Evolutionary conservation across 2,888 invertebrate genomes (phyloP), one percentile per base, ranked within the genome.

Genomic region (Xestia xanthographa): DNA sequence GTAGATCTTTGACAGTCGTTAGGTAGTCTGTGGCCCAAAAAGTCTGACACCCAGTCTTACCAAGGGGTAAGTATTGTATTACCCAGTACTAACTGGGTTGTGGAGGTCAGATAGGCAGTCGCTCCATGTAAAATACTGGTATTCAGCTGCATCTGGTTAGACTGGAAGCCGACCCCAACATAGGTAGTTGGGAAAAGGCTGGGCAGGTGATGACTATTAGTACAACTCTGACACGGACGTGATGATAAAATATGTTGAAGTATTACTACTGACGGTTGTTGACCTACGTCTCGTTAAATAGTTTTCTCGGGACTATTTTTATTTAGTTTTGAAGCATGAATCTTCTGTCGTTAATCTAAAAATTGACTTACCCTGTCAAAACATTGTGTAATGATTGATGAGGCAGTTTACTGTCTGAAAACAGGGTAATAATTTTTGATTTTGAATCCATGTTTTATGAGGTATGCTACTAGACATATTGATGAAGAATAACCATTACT

Each of bases 311-410:
- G 68, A 12, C n/a, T 60, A 60, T 77, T 68, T 63, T 62, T 53
- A 72, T 58, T 48, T 34, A 34, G 48, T 50, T 29, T 38, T 60
- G 22, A 58, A 58, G 17, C 45, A 20, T 22, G 45, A 41, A 63
- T 63, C 6, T 62, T 22, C 5, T 14, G 12, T 66, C 41, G 66
- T 77, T 29, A 62, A 66, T 77, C 22, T 56, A 26, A 58, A 66
- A 78, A 56, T 48, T 34, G 12, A 29, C 68, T 63, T 29, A 8
- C 34, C 43, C 26, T 41, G 41, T 53, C 79, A n/a, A 56, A 78
- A 78, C 66, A 45, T 66, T 45, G 17, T 50, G 67, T 77, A 8
- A 62, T 66, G 72, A 66, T 66, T 62, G n/a, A 78, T 62, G 72
- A 43, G n/a, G 5, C 20, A 29, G 63, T 29, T 41, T 56, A 26